A percentile compares a stretch with the other conserved stretches of the same genome.
Conservation (phyloP, 1,140 invertebrate genomes). For the Lucilia sericata region DNA sequence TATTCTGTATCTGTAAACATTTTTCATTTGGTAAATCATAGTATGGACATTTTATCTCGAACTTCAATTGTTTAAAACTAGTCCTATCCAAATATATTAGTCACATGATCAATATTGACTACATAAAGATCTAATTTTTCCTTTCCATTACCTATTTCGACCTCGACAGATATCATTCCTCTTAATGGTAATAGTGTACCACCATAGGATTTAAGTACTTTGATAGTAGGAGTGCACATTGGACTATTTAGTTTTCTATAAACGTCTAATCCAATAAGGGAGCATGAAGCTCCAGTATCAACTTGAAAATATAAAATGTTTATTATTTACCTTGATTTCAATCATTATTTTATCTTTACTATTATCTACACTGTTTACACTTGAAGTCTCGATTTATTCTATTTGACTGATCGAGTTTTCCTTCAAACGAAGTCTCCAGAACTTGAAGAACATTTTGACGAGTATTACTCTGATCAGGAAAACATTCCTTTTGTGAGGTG, state of each 20-base stretch:
- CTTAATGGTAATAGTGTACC: background rate
- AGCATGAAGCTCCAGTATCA: constrained; percentile 11
- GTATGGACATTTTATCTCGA: background rate
- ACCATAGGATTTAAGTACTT: background rate
- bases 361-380: too few relatives aligned
- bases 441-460: too few relatives aligned
- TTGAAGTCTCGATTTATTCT: too few relatives aligned
- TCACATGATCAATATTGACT: background rate
- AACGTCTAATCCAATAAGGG: constrained; percentile 2
- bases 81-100: background rate
- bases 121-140: background rate
- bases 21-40: background rate
- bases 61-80: background rate
- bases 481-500: too few relatives aligned
- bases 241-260: background rate
- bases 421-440: too few relatives aligned
- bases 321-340: constrained; percentile 4
- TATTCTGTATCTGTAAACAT: background rate
- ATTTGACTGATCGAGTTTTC: too few relatives aligned
- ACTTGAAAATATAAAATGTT: background rate
- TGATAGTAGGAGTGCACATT: background rate
- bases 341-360: background rate
- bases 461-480: too few relatives aligned
- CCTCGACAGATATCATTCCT: constrained; percentile 1
- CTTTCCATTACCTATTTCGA: background rate